Evolutionary conservation across 2,797 vertebrate genomes (phyloP).

Genomic region (Galagoides demidoff): DNA sequence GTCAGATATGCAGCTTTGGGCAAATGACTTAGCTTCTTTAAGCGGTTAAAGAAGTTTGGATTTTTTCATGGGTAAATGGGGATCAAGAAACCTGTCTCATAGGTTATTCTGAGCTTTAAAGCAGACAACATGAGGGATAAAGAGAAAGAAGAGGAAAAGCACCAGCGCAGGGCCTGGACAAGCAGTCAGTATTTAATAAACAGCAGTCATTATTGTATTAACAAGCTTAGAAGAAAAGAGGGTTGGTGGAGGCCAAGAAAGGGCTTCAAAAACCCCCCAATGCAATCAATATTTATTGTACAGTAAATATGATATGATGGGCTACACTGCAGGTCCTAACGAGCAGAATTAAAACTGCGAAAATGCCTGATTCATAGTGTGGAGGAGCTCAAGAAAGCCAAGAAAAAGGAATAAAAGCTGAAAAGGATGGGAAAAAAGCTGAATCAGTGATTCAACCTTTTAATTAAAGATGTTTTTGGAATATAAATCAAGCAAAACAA

Average conservation of each 20-base stretch:
- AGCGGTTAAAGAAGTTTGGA: background rate
- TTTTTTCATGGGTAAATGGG: constrained; percentile 12
- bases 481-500: constrained; percentile 53
- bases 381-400: background rate
- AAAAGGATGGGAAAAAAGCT: background rate
- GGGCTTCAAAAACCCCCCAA: background rate
- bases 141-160: background rate
- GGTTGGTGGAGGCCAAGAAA: background rate
- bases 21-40: background rate
- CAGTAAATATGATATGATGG: background rate
- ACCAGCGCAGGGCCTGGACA: background rate
- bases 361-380: background rate
- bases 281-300: background rate
- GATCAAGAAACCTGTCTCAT: background rate
- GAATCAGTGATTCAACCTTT: background rate
- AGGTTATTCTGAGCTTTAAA: background rate
- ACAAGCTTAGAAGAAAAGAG: background rate
- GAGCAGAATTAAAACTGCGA: background rate
- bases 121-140: background rate
- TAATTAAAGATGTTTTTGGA: constrained; percentile 51
- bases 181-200: background rate
- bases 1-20: background rate
- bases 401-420: background rate
- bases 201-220: background rate
- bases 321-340: background rate